Evolutionary conservation across 2,888 invertebrate species (phyloP), one percentile per base, ranked within the genome.

Genomic region (Eupithecia inturbata): DNA sequence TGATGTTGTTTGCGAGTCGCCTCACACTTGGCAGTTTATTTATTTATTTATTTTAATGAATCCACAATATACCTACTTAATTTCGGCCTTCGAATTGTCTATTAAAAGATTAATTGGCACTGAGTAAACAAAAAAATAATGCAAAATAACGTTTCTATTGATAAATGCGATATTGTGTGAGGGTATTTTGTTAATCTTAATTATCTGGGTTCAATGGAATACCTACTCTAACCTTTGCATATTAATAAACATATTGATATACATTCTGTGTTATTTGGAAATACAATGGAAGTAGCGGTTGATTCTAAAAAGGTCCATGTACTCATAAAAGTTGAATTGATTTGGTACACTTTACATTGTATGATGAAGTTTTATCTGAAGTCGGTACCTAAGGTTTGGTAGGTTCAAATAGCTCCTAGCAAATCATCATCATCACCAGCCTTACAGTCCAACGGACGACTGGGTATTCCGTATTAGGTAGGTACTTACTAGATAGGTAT

Each of bases 171-270:
- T 62, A 22, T 62, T 62, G 19, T 62, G 10, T 16, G 5, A 16
- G 9, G 60, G 7, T 60, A 16, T 62, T 19, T 62, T 16, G 16
- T 53, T 22, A 53, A 22, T 22, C 6, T 62, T 28, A 14, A 26
- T 62, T 62, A 62, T 62, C 62, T 62, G 62, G 31, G 62, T 62
- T 62, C 62, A 62, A 62, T 62, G 19, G 16, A 62, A 62, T 62
- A 62, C n/a, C n/a, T n/a, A n/a, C 1, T 28, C 19, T 16, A 62
- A 62, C 62, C 31, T 6, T 62, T 62, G 14, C 28, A 16, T 62
- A 31, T 28, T 31, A 62, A 62, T 19, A 62, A 62, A 28, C 6
- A 28, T 26, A 57, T 57, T 28, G 60, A 28, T 57, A 28, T 57
- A 57, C 12, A 12, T 60, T 60, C 14, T 10, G 10, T 60, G 3